Evolutionary conservation across 2,888 invertebrate genomes (phyloP).

Genomic region (Eupeodes luniger): DNA sequence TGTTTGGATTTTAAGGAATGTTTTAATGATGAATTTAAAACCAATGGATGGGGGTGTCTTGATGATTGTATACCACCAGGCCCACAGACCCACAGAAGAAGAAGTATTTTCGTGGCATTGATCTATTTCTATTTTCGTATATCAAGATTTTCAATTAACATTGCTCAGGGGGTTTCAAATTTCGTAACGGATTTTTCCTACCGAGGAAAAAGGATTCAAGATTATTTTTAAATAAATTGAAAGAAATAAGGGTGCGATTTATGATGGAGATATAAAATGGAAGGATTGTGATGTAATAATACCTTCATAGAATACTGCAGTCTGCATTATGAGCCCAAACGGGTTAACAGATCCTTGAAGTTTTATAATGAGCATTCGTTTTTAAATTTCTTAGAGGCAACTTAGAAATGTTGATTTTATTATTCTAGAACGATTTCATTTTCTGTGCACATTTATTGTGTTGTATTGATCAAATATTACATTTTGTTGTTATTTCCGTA

Average conservation of each 20-base stretch:
- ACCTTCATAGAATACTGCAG: slow-evolving; percentile 24
- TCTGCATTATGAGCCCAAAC: background rate
- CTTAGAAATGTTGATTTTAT: no score
- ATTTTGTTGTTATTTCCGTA: no score
- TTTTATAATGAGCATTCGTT: no score
- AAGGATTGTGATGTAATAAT: slow-evolving; percentile 33
- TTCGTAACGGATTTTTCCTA: slow-evolving; percentile 67
- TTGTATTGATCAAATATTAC: no score
- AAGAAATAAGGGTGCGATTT: slow-evolving; percentile 49
- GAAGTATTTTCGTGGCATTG: background rate
- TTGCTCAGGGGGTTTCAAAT: slow-evolving; percentile 55
- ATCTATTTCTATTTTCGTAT: slow-evolving; percentile 48
- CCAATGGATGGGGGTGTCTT: slow-evolving; percentile 71
- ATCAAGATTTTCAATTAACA: slow-evolving; percentile 67
- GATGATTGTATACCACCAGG: background rate
- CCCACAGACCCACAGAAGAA: background rate
- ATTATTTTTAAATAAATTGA: slow-evolving; percentile 19
- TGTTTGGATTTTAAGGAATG: background rate
- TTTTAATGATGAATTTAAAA: slow-evolving; percentile 61
- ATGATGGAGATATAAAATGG: background rate
- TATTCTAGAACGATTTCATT: no score
- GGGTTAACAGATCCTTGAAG: no score
- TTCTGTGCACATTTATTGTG: no score
- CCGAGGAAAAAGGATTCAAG: slow-evolving; percentile 33
- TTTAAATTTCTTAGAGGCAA: no score